Base-by-base conservation (phyloP, 1,140 invertebrate species). In the Dysdera silvatica region DNA sequence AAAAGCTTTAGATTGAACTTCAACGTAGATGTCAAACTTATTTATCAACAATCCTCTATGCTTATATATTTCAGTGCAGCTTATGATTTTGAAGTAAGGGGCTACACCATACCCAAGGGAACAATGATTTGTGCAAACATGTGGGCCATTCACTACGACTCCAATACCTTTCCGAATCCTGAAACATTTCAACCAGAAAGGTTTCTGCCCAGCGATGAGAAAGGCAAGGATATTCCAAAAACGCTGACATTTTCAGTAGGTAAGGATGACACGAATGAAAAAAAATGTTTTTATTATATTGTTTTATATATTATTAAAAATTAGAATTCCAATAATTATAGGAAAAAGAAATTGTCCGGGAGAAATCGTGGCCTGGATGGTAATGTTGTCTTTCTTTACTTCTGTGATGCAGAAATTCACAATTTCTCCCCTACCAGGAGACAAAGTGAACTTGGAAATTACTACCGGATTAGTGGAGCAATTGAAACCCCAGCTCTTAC, bases 131-230 rank as follows among this genome's bases (percentile, higher is more conserved):
- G 75, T 0, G 71, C 73, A 1, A 76, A 77, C 58, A 51, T 78
- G 14, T 78, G 70, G 48, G 72, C 71, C 0, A 73, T 77, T 70
- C 75, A 73, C 56, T 69, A 72, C 23, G 72, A 79, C 61, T 65
- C 72, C 0, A 64, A 67, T 6, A 41, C 73, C 18, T 80, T 76
- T 64, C 70, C 70, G 0, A 65, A 76, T 0, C 77, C 78, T 5
- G 70, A 75, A 18, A 58, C 56, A n/a, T 80, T 77, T 63, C 61
- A 67, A 24, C 79, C 77, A 0, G 74, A 76, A 43, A 67, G 77
- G 41, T 79, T 71, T 51, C 43, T 67, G 20, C 20, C 51, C 29
- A 48, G 65, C 18, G 28, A 61, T 43, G 67, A 35, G 12, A 33
- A 29, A 18, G n/a, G n/a, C n/a, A n/a, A n/a, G n/a, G n/a, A n/a